These are phyloP conservation scores for Drusus annulatus DNA, from an alignment of 1,140 invertebrate genomes.

Conservation along the genomic window DNA sequence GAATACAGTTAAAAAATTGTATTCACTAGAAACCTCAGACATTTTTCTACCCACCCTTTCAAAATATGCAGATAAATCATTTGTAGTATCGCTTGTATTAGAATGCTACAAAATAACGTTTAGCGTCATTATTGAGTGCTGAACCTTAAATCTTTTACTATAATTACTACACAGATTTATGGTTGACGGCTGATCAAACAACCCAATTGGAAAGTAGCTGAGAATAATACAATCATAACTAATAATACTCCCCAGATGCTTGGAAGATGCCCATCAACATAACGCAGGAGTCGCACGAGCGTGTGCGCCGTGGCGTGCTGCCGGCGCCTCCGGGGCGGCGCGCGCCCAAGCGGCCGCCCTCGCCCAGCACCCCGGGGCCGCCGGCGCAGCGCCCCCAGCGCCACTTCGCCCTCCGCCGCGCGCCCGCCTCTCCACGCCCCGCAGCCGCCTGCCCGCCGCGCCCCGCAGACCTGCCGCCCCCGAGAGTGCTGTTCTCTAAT, in stretches of 20 bases:
- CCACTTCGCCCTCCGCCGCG: constrained; percentile 60
- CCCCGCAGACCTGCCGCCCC: constrained; percentile 64
- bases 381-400: constrained; percentile 62
- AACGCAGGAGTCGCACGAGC: constrained; percentile 87
- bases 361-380: neutral
- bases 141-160: no score
- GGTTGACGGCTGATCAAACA: no score
- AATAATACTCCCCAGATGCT: constrained; percentile 74
- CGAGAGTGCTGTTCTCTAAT: constrained; percentile 72
- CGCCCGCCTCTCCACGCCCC: constrained; percentile 57
- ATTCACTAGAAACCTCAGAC: no score
- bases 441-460: constrained; percentile 61
- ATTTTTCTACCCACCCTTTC: no score
- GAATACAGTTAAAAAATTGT: no score
- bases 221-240: neutral
- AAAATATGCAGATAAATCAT: no score
- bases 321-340: constrained; percentile 63
- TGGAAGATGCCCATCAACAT: constrained; percentile 95
- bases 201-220: neutral
- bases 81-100: no score
- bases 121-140: no score
- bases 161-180: no score
- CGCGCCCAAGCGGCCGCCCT: constrained; percentile 71
- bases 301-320: constrained; percentile 77
- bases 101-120: no score